Evolutionary conservation across 2,113 vertebrate species (phyloP).

Genomic region (Struthio camelus): DNA sequence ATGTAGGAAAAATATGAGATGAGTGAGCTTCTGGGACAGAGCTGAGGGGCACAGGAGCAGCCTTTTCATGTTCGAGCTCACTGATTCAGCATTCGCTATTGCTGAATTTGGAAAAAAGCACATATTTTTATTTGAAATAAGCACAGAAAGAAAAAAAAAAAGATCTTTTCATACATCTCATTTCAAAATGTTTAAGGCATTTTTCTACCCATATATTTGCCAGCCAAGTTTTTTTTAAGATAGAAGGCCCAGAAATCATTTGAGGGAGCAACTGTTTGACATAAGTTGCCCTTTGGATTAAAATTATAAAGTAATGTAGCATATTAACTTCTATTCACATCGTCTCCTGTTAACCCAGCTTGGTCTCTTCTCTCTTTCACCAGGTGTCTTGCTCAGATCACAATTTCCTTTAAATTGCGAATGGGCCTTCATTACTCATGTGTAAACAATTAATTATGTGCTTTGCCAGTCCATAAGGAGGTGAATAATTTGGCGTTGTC

Average conservation of each 20-base stretch:
- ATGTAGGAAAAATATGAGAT: not conserved
- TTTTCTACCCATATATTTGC: not conserved
- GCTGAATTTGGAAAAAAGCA: not conserved
- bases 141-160: not conserved
- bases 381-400: not conserved
- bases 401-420: not conserved
- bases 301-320: not conserved
- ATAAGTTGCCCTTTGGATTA: not conserved
- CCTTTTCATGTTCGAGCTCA: not conserved
- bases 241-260: not conserved
- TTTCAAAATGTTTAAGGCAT: not conserved
- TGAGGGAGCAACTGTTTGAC: not conserved
- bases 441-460: not conserved
- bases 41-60: not conserved
- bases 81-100: not conserved
- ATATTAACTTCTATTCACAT: not conserved
- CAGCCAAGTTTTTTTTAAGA: not conserved
- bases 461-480: not conserved
- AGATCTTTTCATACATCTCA: fast-evolving
- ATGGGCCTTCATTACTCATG: not conserved
- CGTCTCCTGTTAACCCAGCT: not conserved
- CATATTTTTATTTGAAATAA: not conserved
- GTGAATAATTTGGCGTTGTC: not conserved
- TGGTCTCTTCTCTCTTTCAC: not conserved
- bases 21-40: not conserved